A percentile compares a stretch with the other conserved stretches of the same genome.
Conservation (phyloP, 2,888 invertebrate species). For the Brachyptera risi region DNA sequence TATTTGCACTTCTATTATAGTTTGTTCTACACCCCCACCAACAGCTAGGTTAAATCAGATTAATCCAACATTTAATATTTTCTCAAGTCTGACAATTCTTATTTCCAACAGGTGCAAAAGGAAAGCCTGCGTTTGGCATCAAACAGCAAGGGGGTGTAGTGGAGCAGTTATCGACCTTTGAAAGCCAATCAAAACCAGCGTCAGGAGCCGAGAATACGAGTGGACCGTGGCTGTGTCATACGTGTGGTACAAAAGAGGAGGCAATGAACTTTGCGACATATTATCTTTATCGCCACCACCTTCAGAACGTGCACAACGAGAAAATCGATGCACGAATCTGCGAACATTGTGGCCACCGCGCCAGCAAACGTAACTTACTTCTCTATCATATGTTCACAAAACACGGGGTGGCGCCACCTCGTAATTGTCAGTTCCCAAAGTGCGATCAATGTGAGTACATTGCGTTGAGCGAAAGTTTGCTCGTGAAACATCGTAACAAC, state of each 20-base stretch:
- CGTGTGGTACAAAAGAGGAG: conserved; percentile 65
- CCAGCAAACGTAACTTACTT: conserved; percentile 66
- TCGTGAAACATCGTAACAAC: conserved; percentile 65
- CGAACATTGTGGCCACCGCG: conserved; percentile 79
- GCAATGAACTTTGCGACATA: conserved; percentile 72
- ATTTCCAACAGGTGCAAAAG: conserved; percentile 34
- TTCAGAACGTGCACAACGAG: conserved; percentile 65
- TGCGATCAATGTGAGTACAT: conserved; percentile 72
- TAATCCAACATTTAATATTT: no score
- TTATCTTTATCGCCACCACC: conserved; percentile 73
- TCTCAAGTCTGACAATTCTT: no score
- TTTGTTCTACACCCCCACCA: no score
- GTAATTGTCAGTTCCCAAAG: conserved; percentile 69
- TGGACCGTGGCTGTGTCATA: conserved; percentile 78
- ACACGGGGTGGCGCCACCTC: conserved; percentile 69
- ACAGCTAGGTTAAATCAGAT: no score
- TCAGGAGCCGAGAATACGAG: conserved; percentile 39
- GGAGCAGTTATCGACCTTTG: conserved; percentile 28
- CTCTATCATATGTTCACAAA: conserved; percentile 76
- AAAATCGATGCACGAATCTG: conserved; percentile 72
- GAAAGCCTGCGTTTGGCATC: neutral
- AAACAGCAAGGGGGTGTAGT: conserved; percentile 27
- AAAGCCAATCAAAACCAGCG: conserved; percentile 32
- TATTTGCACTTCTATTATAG: no score
- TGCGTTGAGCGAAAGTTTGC: conserved; percentile 66